Conservation (phyloP, 2,888 invertebrate species). For the Caenorhabditis sp. region DNA sequence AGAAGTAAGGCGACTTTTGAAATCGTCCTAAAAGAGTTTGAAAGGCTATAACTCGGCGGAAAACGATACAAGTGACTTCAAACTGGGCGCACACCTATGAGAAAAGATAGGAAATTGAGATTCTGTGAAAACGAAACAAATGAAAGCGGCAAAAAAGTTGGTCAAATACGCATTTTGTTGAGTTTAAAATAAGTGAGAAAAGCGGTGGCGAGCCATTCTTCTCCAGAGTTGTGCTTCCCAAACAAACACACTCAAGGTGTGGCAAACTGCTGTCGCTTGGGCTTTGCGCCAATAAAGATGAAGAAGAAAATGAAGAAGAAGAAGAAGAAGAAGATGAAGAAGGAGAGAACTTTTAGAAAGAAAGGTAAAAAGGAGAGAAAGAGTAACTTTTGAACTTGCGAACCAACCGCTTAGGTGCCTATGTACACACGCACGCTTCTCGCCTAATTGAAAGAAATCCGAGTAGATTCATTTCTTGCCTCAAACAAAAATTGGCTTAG, state of each 20-base stretch:
- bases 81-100: no score
- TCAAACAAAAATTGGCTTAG: no score
- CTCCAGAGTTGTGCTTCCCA: conserved; percentile 7
- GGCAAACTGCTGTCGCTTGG: conserved; percentile 17
- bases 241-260: conserved; percentile 23
- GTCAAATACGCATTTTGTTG: not conserved
- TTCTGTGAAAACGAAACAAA: not conserved
- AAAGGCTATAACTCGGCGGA: no score
- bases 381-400: conserved; percentile 42
- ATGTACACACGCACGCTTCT: conserved; percentile 19
- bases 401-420: conserved; percentile 1
- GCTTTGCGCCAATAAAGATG: no score
- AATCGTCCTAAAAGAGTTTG: no score
- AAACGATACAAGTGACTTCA: no score
- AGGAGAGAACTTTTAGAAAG: not conserved
- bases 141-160: not conserved
- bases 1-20: no score
- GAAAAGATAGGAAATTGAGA: not conserved
- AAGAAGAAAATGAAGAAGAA: no score
- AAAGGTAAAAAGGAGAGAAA: not conserved
- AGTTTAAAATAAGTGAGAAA: conserved; percentile 13
- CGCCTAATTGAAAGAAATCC: no score
- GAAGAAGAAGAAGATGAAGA: not conserved
- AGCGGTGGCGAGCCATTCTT: not conserved
- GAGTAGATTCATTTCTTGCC: no score